Base-by-base conservation (phyloP, 2,113 vertebrate genomes). In the Phodopus roborovskii region DNA sequence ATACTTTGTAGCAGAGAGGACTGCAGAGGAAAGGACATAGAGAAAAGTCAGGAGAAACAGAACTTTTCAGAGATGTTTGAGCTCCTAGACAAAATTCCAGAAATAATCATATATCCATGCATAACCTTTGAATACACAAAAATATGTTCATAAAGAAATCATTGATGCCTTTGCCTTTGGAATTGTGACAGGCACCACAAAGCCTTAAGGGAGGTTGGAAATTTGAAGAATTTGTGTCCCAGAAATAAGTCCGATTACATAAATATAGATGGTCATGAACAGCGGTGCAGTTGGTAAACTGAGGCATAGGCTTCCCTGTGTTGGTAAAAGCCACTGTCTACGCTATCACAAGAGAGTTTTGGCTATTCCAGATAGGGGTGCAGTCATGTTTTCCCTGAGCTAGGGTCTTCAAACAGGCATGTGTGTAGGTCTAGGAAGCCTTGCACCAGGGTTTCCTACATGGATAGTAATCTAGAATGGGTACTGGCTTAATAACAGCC, bases 81-180 rank as follows among this genome's bases (percentile, higher is more conserved):
- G 73, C 24, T 66, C n/a, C 86, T 58, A 53, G 50, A 91, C 62
- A 91, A 96, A 97, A 92, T 89, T 62, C 26, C 82, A 95, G 90
- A 96, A 97, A 94, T 82, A 95, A 97, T 89, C 33, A 82, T 53
- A 82, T 84, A 95, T 88, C 66, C 58, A 92, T 45, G 45, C 6
- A 45, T 6, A 45, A 4, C 45, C 45, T 45, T 24, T 36, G 58
- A 87, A 87, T 83, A 94, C 13, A 48, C 39, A 39, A 90, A 88
- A 93, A 56, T 45, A 64, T 19, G 16, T 15, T 84, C 66, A 73
- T 88, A 64, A 71, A 77, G 81, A 91, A 96, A 60, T 88, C 50
- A 53, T 68, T 90, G 48, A 53, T 62, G 90, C 74, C 81, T 86
- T 82, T 62, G 81, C 22, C n/a, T 62, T 92, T 94, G 77, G 81